These are phyloP conservation scores for Muscicapa comitata DNA, from an alignment of 2,797 vertebrate species.

Conservation along the genomic window DNA sequence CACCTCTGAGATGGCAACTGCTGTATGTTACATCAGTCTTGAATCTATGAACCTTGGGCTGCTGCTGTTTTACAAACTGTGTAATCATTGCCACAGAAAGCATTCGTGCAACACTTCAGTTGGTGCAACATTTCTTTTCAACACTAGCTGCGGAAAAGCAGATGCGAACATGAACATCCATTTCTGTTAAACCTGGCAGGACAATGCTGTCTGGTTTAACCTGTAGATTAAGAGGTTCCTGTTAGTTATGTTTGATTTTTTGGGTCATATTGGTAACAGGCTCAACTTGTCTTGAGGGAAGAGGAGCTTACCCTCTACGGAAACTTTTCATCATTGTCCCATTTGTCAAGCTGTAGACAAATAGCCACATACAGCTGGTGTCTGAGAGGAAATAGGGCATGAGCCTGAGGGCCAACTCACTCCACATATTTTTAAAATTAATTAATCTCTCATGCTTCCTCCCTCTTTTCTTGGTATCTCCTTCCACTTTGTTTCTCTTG, in stretches of 20 bases:
- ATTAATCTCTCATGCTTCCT: neutral
- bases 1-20: neutral
- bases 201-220: neutral
- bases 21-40: neutral
- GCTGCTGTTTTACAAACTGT: neutral
- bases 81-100: neutral
- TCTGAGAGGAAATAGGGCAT: neutral
- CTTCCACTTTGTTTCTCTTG: neutral
- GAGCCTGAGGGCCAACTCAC: neutral
- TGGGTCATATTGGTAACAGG: neutral
- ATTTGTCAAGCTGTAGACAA: conserved; percentile 1
- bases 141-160: neutral
- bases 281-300: neutral
- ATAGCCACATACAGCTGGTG: neutral
- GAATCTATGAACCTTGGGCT: neutral
- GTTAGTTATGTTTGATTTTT: neutral
- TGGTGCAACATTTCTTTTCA: neutral
- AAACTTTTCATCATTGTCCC: neutral
- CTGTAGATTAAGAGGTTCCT: neutral
- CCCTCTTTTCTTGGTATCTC: neutral
- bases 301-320: neutral
- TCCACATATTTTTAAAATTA: conserved; percentile 18
- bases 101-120: neutral
- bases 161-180: neutral
- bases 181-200: neutral